These are phyloP conservation scores for Micronycteris hirsuta DNA, from an alignment of 2,113 vertebrate species.

Conservation along the genomic window DNA sequence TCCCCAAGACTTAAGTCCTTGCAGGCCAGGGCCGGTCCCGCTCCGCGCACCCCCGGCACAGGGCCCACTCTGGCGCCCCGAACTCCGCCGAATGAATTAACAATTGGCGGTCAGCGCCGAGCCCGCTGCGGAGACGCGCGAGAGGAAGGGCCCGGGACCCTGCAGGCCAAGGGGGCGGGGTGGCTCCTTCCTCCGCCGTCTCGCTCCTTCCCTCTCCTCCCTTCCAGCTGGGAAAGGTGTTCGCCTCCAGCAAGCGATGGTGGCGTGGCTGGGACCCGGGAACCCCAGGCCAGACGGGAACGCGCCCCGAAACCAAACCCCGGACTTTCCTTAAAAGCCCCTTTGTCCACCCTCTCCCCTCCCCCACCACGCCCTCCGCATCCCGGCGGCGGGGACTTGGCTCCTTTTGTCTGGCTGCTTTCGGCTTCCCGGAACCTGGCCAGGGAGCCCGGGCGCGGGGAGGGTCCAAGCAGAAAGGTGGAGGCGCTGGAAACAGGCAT, in stretches of 20 bases:
- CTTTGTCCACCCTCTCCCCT: slow-evolving; percentile 74
- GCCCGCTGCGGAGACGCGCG: too few relatives aligned
- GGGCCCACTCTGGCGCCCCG: rapidly evolving
- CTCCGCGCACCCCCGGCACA: background rate
- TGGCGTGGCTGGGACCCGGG: background rate
- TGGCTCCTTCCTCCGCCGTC: background rate
- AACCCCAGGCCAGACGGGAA: background rate
- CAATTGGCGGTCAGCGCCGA: background rate
- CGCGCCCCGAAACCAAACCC: slow-evolving; percentile 55
- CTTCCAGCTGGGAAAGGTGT: slow-evolving; percentile 7
- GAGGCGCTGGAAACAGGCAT: background rate
- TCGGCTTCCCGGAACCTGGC: slow-evolving; percentile 43
- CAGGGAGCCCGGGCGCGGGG: background rate
- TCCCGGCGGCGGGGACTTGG: slow-evolving; percentile 36
- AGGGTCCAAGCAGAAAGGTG: background rate
- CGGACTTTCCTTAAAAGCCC: slow-evolving; percentile 51
- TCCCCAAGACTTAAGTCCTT: background rate
- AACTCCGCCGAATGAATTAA: background rate
- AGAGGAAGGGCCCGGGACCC: background rate
- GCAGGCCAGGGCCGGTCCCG: background rate
- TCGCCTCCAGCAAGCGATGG: background rate
- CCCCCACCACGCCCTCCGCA: slow-evolving; percentile 65
- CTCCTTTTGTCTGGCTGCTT: slow-evolving; percentile 67
- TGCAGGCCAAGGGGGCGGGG: background rate
- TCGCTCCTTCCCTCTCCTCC: background rate